These are phyloP conservation scores for Daubentonia madagascariensis DNA, from an alignment of 2,113 vertebrate species.

Conservation along the genomic window DNA sequence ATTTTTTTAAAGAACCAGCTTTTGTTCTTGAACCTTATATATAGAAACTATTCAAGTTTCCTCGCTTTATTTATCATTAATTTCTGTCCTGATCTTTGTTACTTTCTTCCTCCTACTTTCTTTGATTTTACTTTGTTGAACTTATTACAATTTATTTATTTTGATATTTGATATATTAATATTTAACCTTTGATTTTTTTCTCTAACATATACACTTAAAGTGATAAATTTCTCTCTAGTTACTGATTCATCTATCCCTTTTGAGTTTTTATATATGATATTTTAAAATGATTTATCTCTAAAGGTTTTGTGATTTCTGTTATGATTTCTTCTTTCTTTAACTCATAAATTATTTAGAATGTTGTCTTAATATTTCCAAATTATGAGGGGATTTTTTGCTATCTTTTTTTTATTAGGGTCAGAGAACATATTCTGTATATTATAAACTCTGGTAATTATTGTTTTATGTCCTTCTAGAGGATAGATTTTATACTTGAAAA, in stretches of 20 bases:
- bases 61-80: neutral
- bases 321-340: neutral
- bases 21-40: neutral
- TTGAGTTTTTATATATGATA: neutral
- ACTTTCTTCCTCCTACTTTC: neutral
- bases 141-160: conserved; percentile 7
- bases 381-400: neutral
- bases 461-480: neutral
- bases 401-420: neutral
- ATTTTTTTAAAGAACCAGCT: neutral
- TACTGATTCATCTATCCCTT: neutral
- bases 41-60: neutral
- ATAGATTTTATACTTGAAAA: neutral
- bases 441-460: neutral
- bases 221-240: neutral
- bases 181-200: neutral
- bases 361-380: neutral
- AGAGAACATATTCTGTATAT: neutral
- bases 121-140: neutral
- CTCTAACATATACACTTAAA: neutral
- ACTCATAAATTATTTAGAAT: neutral
- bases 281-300: neutral
- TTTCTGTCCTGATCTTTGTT: neutral
- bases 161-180: neutral
- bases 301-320: neutral